Evolutionary conservation across 2,888 invertebrate genomes (phyloP).

Genomic region (Tetranychus truncatus): DNA sequence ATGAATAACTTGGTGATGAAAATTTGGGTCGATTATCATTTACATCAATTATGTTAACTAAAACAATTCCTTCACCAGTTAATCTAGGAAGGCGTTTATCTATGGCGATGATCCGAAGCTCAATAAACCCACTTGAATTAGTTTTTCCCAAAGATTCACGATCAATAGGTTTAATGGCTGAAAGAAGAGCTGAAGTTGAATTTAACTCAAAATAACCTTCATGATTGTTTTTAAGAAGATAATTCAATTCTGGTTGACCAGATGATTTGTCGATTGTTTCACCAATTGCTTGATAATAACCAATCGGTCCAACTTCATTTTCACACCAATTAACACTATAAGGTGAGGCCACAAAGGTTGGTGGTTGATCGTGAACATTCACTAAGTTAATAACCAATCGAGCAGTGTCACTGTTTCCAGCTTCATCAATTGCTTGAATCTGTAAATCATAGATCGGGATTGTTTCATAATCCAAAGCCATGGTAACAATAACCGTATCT

Average conservation of each 20-base stretch:
- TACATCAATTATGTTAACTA: conserved; percentile 73
- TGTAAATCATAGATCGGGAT: conserved; percentile 62
- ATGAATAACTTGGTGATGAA: conserved; percentile 52
- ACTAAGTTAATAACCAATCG: conserved; percentile 56
- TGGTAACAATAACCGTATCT: conserved; percentile 50
- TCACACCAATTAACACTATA: conserved; percentile 84
- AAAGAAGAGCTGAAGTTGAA: conserved; percentile 65
- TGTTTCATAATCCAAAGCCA: conserved; percentile 62
- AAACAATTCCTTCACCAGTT: conserved; percentile 75
- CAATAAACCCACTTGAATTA: conserved; percentile 51
- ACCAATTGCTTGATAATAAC: conserved; percentile 12
- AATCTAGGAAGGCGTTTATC: conserved; percentile 77
- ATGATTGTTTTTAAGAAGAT: conserved; percentile 81
- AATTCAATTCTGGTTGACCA: conserved; percentile 42
- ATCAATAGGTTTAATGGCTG: conserved; percentile 59
- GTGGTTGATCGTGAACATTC: conserved; percentile 83
- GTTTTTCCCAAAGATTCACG: conserved; percentile 47
- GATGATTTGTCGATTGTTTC: not conserved
- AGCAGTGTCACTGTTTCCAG: conserved; percentile 44
- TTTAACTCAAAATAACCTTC: conserved; percentile 66
- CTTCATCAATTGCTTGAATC: conserved; percentile 54
- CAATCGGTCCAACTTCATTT: conserved; percentile 36
- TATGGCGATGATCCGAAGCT: conserved; percentile 72
- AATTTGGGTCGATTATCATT: conserved; percentile 85
- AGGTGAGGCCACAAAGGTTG: conserved; percentile 81